Evolutionary conservation across 1,140 invertebrate genomes (phyloP), one percentile per base, ranked within the genome.

Genomic region (Ips nitidus): DNA sequence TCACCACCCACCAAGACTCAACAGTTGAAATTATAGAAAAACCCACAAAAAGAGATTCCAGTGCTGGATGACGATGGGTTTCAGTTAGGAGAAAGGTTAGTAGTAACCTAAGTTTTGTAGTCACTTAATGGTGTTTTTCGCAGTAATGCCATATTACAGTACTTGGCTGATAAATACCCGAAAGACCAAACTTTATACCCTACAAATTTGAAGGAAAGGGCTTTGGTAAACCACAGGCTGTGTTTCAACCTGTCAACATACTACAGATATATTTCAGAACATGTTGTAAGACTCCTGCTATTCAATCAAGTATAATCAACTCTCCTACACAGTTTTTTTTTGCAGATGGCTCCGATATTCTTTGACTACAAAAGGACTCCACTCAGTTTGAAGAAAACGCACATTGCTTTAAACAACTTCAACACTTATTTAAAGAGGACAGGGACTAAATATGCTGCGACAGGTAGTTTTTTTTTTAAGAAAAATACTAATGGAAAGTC

Each of bases 11-110:
- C 22, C 22, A 22, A 22, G 0, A 22, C 22, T 22, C 22, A 22
- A 22, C 22, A 55, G 37, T 55, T 55, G n/a, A 8, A 50, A 2
- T 2, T 22, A 22, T 50, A 91, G 90, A 84, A 89, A 80, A 91
- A 91, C 83, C 90, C 90, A 2, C 90, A 92, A 81, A 91, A 90
- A 78, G 90, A 92, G 81, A 90, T 92, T 71, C 90, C 90, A 0
- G 87, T 91, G 0, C 77, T 92, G 60, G 87, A 91, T 58, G 90
- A 92, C 71, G 83, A 88, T 73, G 90, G 90, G 36, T 88, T 92
- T 73, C 82, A 84, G 62, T 80, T 92, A 52, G 84, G 90, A 36
- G 90, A 92, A 80, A 91, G 85, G 85, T 86, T 52, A 42, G 42
- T 61, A 47, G 45, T 8, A 22, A 22, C 22, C 22, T 22, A 22